Evolutionary conservation across 2,888 invertebrate genomes (phyloP).

Genomic region (Erebia epiphron): DNA sequence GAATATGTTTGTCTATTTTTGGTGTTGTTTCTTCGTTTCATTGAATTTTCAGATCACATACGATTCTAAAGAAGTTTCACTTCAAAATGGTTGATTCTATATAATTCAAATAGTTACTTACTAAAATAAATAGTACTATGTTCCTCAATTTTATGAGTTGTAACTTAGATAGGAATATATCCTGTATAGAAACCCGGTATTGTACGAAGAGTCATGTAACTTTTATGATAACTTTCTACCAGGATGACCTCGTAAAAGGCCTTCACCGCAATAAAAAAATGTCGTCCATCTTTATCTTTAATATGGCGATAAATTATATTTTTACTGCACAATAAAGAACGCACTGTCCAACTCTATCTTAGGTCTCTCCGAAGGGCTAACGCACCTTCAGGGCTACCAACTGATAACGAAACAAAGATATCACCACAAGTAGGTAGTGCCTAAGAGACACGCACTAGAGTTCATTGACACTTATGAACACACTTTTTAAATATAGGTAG

Average conservation of each 20-base stretch:
- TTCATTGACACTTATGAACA: constrained; percentile 29
- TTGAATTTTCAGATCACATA: too few relatives aligned
- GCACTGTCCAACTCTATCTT: constrained; percentile 43
- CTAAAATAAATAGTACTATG: neutral
- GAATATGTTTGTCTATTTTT: too few relatives aligned
- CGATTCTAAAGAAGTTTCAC: too few relatives aligned
- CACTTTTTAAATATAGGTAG: constrained; percentile 1
- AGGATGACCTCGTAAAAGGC: neutral
- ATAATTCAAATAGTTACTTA: too few relatives aligned
- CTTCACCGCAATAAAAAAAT: constrained; percentile 22
- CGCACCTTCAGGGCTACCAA: constrained; percentile 68
- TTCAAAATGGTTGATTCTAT: too few relatives aligned
- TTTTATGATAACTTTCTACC: constrained; percentile 6
- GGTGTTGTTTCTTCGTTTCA: too few relatives aligned
- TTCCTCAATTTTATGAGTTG: neutral
- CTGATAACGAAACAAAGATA: constrained; percentile 52
- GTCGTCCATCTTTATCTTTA: neutral
- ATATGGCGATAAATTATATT: constrained; percentile 19
- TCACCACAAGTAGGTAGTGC: constrained; percentile 38
- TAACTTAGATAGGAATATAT: too few relatives aligned
- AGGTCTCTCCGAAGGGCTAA: constrained; percentile 63
- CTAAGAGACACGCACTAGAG: constrained; percentile 15
- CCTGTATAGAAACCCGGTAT: neutral
- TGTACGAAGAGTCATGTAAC: neutral
- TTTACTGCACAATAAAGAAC: constrained; percentile 31